A percentile compares a stretch with the other conserved stretches of the same genome.
phyloP scores from a whole-genome alignment of 2,113 vertebrate genomes.

The Podarcis muralis region DNA sequence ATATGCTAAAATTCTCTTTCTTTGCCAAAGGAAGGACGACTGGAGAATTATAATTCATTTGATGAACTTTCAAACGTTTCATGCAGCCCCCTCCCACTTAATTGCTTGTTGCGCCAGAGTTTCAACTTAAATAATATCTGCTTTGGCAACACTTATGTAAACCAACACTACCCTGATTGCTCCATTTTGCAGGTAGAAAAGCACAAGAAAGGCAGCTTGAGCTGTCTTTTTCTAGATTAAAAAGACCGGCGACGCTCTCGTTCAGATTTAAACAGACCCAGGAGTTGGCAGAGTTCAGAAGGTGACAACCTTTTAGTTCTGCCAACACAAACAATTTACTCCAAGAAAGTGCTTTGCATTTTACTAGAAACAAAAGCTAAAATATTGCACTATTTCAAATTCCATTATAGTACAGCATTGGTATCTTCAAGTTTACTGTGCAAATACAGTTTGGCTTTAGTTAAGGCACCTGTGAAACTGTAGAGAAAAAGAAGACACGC shows the following conservation, averaged over 20 bases:
- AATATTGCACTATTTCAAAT: conserved; percentile 52
- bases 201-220: conserved; percentile 40
- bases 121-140: conserved; percentile 34
- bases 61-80: conserved; percentile 43
- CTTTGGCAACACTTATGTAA: conserved; percentile 45
- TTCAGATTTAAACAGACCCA: not conserved
- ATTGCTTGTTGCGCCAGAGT: conserved; percentile 4
- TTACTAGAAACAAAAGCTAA: conserved; percentile 51
- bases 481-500: not conserved
- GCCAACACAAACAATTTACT: conserved; percentile 29
- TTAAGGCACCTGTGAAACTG: conserved; percentile 41
- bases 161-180: conserved; percentile 18
- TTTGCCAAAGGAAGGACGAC: conserved; percentile 34
- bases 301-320: conserved; percentile 21
- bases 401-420: conserved; percentile 36
- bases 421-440: conserved; percentile 40
- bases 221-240: conserved; percentile 10
- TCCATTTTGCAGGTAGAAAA: conserved; percentile 49
- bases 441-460: conserved; percentile 46
- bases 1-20: not conserved
- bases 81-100: not conserved
- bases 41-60: not conserved
- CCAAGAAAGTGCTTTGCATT: conserved; percentile 59
- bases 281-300: conserved; percentile 21
- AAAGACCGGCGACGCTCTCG: not conserved